Evolutionary conservation across 1,140 invertebrate genomes (phyloP).

Genomic region (Marisa cornuarietis): DNA sequence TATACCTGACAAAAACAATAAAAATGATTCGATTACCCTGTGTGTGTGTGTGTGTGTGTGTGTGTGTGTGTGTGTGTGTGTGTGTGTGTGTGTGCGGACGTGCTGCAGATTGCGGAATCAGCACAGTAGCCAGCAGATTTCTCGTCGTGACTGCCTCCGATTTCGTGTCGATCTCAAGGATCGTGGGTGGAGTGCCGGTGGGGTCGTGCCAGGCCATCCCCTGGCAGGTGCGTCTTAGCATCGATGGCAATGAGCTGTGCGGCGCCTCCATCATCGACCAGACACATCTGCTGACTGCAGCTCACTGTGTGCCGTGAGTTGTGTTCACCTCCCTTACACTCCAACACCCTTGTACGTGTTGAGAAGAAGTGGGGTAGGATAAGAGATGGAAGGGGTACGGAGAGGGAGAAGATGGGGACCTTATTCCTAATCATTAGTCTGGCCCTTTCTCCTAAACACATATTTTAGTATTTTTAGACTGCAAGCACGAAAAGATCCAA

Average conservation of each 20-base stretch:
- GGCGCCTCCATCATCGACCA: slow-evolving; percentile 42
- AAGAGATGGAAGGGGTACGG: too few relatives aligned
- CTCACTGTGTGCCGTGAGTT: slow-evolving; percentile 36
- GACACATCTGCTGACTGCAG: slow-evolving; percentile 41
- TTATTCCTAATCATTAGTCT: too few relatives aligned
- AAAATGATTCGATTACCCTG: background rate
- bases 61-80: background rate
- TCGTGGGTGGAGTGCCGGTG: slow-evolving; percentile 18
- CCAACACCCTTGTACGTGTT: too few relatives aligned
- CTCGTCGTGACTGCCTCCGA: background rate
- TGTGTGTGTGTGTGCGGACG: background rate
- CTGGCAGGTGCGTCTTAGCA: slow-evolving; percentile 24
- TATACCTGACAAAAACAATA: background rate
- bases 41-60: too few relatives aligned
- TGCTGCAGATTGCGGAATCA: background rate
- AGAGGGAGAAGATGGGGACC: too few relatives aligned
- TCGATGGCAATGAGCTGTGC: slow-evolving; percentile 12
- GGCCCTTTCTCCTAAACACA: too few relatives aligned
- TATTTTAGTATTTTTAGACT: too few relatives aligned
- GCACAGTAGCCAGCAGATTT: background rate
- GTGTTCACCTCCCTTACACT: background rate
- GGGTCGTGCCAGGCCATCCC: slow-evolving; percentile 21
- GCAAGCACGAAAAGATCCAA: background rate
- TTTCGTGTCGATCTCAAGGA: background rate
- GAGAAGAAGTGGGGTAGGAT: too few relatives aligned